A percentile compares a stretch with the other conserved stretches of the same genome.
phyloP scores from a whole-genome alignment of 92 coral and sea anemone species.

The Plumapathes pennacea region DNA sequence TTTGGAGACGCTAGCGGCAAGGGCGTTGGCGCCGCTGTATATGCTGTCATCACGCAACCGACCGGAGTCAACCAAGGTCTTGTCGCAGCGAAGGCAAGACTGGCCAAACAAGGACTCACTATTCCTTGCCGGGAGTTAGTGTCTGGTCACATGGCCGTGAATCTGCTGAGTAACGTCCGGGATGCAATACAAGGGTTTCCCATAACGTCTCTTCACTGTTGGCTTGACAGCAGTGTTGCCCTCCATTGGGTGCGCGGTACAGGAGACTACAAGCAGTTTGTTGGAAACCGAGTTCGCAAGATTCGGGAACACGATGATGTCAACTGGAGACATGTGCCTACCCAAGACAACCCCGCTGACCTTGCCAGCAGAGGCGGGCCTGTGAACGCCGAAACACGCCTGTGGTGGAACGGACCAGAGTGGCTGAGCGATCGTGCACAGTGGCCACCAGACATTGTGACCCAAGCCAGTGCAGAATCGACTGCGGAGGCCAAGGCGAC shows the following conservation, averaged over 20 bases:
- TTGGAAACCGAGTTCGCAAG: conserved; percentile 55
- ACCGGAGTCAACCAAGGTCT: conserved; percentile 25
- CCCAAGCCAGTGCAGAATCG: conserved; percentile 44
- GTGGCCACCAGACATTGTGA: conserved; percentile 60
- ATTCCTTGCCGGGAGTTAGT: conserved; percentile 58
- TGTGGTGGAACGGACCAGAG: conserved; percentile 72
- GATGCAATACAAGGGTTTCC: conserved; percentile 57
- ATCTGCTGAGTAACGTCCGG: conserved; percentile 54
- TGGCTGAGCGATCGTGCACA: conserved; percentile 54
- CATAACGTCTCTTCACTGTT: conserved; percentile 36
- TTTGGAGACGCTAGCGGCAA: conserved; percentile 57
- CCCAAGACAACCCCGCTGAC: conserved; percentile 64
- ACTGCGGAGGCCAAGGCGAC: conserved; percentile 54
- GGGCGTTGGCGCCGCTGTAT: conserved; percentile 49
- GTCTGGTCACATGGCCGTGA: conserved; percentile 63
- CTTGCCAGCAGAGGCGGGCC: conserved; percentile 57
- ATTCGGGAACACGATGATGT: conserved; percentile 53
- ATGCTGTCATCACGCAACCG: conserved; percentile 42
- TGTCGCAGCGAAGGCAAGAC: conserved; percentile 46
- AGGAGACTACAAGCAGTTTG: conserved; percentile 70
- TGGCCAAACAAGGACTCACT: conserved; percentile 58
- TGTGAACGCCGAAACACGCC: conserved; percentile 22
- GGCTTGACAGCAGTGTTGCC: conserved; percentile 72
- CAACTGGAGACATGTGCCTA: conserved; percentile 56
- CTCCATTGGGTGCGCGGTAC: conserved; percentile 56